phyloP scores from a whole-genome alignment of 2,113 vertebrate species.

The Benitochromis conjunctus region DNA sequence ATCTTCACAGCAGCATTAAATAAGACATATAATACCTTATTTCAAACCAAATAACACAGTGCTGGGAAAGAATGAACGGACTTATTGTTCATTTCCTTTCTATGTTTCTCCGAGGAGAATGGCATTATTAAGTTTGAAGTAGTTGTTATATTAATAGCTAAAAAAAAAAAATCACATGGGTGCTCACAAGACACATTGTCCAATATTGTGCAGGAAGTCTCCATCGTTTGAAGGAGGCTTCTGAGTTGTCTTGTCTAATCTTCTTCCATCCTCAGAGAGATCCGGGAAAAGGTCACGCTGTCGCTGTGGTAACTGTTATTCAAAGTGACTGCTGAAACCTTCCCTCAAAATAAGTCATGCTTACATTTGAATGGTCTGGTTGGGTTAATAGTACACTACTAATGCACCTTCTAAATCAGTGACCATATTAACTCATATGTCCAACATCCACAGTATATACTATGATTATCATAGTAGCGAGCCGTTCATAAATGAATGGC shows the following conservation, averaged over 20 bases:
- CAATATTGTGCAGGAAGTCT: neutral
- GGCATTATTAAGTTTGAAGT: neutral
- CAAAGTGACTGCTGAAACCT: neutral
- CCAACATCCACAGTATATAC: neutral
- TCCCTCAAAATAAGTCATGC: neutral
- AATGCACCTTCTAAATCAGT: neutral
- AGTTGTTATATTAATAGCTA: neutral
- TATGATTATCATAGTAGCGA: neutral
- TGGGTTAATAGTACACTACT: neutral
- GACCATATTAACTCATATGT: neutral
- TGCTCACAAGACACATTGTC: neutral
- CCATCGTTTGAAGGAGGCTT: neutral
- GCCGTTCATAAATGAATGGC: neutral
- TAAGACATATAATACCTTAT: neutral
- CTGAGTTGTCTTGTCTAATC: constrained; percentile 13
- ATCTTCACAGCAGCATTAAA: neutral
- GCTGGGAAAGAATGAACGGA: neutral
- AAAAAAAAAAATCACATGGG: neutral
- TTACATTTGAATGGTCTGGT: neutral
- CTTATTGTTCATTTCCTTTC: neutral
- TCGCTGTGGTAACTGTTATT: constrained; percentile 33
- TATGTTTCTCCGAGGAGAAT: neutral
- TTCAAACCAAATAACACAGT: neutral
- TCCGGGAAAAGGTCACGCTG: constrained; percentile 41
- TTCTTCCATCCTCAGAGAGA: constrained; percentile 1